These are phyloP conservation scores for Holothuria leucospilota DNA, from an alignment of 53 echinoderm and acorn worm genomes.

Conservation along the genomic window DNA sequence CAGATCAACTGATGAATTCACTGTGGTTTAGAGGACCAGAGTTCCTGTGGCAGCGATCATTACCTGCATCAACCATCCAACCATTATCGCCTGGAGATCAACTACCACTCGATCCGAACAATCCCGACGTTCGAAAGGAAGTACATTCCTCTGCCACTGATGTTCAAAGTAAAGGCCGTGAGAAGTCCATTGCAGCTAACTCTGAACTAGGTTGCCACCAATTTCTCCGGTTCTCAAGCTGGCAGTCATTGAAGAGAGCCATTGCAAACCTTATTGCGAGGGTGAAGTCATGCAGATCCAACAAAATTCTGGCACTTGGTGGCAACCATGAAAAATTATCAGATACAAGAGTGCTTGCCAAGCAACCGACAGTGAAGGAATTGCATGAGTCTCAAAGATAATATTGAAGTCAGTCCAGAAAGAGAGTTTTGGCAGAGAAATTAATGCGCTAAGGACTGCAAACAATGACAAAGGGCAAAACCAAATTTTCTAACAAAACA, in stretches of 20 bases:
- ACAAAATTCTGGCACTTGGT: background rate
- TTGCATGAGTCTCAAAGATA: too few relatives aligned
- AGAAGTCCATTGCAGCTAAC: background rate
- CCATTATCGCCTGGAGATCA: background rate
- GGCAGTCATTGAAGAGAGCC: too few relatives aligned
- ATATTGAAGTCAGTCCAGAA: too few relatives aligned
- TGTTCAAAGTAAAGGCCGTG: background rate
- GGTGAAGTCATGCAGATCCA: background rate
- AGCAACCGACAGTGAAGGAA: too few relatives aligned
- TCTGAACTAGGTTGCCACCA: constrained; percentile 17
- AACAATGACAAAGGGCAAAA: too few relatives aligned
- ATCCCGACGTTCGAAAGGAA: constrained; percentile 55
- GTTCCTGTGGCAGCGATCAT: too few relatives aligned
- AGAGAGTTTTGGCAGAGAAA: background rate
- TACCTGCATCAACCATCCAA: too few relatives aligned
- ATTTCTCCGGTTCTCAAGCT: constrained; percentile 52
- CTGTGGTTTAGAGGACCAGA: too few relatives aligned
- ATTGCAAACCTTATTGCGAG: constrained; percentile 38
- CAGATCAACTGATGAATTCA: too few relatives aligned
- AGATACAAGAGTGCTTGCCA: too few relatives aligned
- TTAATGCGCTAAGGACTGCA: background rate
- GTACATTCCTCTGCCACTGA: background rate
- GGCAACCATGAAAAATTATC: background rate
- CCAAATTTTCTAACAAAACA: background rate
- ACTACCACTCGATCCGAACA: too few relatives aligned